These are phyloP conservation scores for Sinhomidia bicolor DNA, from an alignment of 2,888 invertebrate genomes.

Conservation along the genomic window DNA sequence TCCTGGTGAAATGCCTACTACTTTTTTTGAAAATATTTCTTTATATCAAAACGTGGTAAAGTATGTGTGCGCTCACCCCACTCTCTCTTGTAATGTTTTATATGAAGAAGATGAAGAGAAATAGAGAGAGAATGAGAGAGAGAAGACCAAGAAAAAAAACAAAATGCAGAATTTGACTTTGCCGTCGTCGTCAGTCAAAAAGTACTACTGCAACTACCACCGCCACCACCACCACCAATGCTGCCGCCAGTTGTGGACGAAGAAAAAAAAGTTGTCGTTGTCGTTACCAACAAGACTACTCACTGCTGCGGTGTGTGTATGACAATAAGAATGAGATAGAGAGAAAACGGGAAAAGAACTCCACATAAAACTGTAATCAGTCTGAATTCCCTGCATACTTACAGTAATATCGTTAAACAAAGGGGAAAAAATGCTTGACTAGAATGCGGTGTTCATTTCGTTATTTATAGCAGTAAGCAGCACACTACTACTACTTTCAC, in stretches of 20 bases:
- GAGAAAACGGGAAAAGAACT: slow-evolving; percentile 54
- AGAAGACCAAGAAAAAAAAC: slow-evolving; percentile 2
- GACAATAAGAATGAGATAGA: slow-evolving; percentile 15
- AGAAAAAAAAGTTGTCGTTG: slow-evolving; percentile 27
- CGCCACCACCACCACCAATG: background rate
- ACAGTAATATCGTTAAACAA: slow-evolving; percentile 46
- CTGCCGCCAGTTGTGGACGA: background rate
- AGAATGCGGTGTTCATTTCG: slow-evolving; percentile 34
- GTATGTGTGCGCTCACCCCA: background rate
- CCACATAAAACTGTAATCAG: slow-evolving; percentile 67
- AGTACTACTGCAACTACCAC: background rate
- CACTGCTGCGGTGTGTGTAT: slow-evolving; percentile 15
- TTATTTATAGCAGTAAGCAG: slow-evolving; percentile 38
- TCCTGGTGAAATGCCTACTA: slow-evolving; percentile 23
- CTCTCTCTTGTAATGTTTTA: background rate
- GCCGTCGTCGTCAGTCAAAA: background rate
- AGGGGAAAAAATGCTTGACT: background rate
- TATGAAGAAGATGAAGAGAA: background rate
- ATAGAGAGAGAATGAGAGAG: no score
- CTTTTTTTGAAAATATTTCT: slow-evolving; percentile 18
- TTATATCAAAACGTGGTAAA: background rate
- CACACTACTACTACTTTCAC: no score
- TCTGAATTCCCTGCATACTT: slow-evolving; percentile 52
- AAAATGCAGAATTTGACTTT: slow-evolving; percentile 32
- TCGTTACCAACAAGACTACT: background rate